Base-by-base conservation (phyloP, 2,797 vertebrate genomes). In the Hyperoplus lanceolatus region DNA sequence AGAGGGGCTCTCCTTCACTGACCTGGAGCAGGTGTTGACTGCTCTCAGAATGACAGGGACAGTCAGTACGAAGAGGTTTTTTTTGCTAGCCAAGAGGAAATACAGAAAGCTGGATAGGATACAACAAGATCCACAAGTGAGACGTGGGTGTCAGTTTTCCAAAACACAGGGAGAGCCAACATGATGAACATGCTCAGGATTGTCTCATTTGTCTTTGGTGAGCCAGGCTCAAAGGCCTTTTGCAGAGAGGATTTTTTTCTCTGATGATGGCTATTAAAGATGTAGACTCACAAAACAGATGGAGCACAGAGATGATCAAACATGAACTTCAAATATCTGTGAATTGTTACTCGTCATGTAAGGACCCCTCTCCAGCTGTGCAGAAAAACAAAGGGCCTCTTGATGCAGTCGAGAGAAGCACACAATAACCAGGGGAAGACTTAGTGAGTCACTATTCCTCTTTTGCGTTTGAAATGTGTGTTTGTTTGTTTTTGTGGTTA, bases 341-440 rank as follows among this genome's bases (percentile, higher is more conserved):
- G 46, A 70, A 45, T 41, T 48, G 46, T 29, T 41, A 38, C 58
- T 53, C 49, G 41, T 53, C 68, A 45, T 60, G 16, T 9, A 39
- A 59, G 16, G 68, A 62, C 70, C 70, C 70, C 38, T 77, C 53
- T 64, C 59, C 41, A 50, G 51, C 64, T 54, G 70, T 39, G 15
- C 70, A 73, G 53, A 82, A 74, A 55, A 65, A 73, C 56, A 70
- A 63, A 70, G 4, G 4, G n/a, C 11, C 41, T 64, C 54, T 82
- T 11, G 70, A 69, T 16, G 63, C 57, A 42, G 48, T 62, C 48
- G 70, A 38, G 75, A 56, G 49, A 39, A 73, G 58, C 70, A 73
- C 59, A 48, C 69, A 55, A 38, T 73, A 75, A 70, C 41, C 53
- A 36, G 73, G 54, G 54, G 74, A 65, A 63, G 10, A 21, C 11